Evolutionary conservation across 2,888 invertebrate genomes (phyloP), one percentile per base, ranked within the genome.

Genomic region (Andrena marginata): DNA sequence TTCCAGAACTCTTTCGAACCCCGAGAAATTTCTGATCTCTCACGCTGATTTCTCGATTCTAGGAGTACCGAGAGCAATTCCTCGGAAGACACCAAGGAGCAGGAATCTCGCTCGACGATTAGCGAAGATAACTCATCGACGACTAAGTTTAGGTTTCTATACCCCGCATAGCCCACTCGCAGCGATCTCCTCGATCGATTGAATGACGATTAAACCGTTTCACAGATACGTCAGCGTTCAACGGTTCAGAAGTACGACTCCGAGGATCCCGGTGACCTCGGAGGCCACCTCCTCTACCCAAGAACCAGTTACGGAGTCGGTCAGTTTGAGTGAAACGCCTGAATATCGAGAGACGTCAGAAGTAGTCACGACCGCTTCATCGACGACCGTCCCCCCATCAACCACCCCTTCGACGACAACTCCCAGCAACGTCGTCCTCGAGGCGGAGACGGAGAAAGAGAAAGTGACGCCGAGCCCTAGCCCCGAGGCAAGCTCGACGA

Each of bases 201-300:
- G 6, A 23, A 13, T 4, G 13, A 26, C 2, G 20, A 48, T 3
- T 16, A 16, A 16, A 65, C 26, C 2, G 7, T 65, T 10, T 56
- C 67, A 10, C 59, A 95, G 95, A 78, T 95, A 95, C 86, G 92
- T 94, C 23, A 94, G 92, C 65, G 89, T 94, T 16, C 93, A 94
- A 70, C 92, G 95, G 49, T 93, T 94, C 77, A 90, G 94, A 77
- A 93, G 92, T 70, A 93, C 93, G 4, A 93, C 92, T 0, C 73
- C 80, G 8, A 87, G 77, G 8, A 68, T 82, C 0, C 56, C 60
- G 4, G 86, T 86, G 2, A 65, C 20, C 16, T 65, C 65, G 5
- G 63, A 75, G 23, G 5, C 23, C 2, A 8, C 48, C 8, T 49
- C 67, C 13, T 2, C 54, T 2, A 67, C 13, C n/a, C 68, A 29